A percentile compares a stretch with the other conserved stretches of the same genome.
These are phyloP conservation scores for Heliconius eleuchia DNA, from an alignment of 1,140 invertebrate species.

Conservation along the genomic window DNA sequence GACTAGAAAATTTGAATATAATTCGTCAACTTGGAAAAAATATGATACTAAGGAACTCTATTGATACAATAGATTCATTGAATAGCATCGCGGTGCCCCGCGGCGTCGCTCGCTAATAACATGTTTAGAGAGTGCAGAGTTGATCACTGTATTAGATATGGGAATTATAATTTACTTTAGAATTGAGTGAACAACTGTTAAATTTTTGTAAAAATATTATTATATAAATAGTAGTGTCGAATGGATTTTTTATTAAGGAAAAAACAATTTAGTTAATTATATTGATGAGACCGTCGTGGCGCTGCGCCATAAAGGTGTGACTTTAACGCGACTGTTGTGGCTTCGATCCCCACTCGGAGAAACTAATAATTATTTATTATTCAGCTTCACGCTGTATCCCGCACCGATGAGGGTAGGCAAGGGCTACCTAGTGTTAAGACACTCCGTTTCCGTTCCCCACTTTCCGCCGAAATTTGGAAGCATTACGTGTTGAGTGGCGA, in stretches of 20 bases:
- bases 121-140: background rate
- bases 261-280: no score
- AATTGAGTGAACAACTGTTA: slow-evolving; percentile 2
- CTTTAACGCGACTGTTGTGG: background rate
- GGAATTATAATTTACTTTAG: background rate
- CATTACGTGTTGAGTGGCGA: no score
- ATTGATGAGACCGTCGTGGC: background rate
- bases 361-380: no score
- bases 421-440: no score
- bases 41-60: background rate
- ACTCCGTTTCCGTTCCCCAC: no score
- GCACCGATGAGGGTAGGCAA: no score
- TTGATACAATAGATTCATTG: background rate
- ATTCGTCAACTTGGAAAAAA: background rate
- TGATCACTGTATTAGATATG: slow-evolving; percentile 2
- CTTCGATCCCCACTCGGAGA: background rate
- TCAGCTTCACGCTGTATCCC: no score
- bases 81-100: background rate
- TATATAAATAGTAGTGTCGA: background rate
- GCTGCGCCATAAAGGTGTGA: no score
- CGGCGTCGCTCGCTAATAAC: slow-evolving; percentile 11
- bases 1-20: no score
- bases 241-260: no score
- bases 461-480: no score
- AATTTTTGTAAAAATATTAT: background rate